Evolutionary conservation across 1,140 invertebrate species (phyloP), one percentile per base, ranked within the genome.

Genomic region (Himalopsyche phryganea): DNA sequence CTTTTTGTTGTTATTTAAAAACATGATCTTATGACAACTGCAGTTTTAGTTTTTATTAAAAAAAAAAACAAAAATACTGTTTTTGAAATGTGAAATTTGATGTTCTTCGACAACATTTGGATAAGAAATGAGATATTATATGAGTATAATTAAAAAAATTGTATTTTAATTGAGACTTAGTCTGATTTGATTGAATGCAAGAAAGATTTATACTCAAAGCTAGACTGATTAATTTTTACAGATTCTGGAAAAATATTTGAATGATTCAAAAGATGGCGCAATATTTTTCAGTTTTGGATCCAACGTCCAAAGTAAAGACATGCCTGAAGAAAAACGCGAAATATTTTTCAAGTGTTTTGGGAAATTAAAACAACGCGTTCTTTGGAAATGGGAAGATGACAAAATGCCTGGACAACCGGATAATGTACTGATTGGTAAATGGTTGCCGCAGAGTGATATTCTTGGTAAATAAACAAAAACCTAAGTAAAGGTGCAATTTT

Each of bases 371-470:
- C 80, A 85, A 60, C 76, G 78, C 47, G 74, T 86, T 0, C 54
- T 87, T 6, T 85, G 83, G 83, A 86, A 87, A 68, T 80, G 79
- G 63, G 84, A 86, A 63, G 72, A 79, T 33, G 73, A 74, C 3
- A 71, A 66, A 1, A 65, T 83, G 48, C 66, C 69, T 1, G 68
- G 70, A 62, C 68, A 74, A 52, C 66, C 60, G 50, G 56, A 72
- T 1, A 86, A 88, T 67, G 75, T 88, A 1, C 78, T 82, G 54
- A 69, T 80, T n/a, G 67, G 70, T 4, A 79, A 79, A 40, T 87
- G 85, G 85, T 64, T 86, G 41, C 84, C 85, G 1, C 85, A 88
- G 66, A 70, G 75, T 18, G 83, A 85, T 68, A 74, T 86, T 56
- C 66, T 86, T 46, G 71, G 74, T 75, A 67, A 32, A 23, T 6